Evolutionary conservation across 2,113 vertebrate genomes (phyloP), one percentile per base, ranked within the genome.

Genomic region (Myiozetetes cayanensis): DNA sequence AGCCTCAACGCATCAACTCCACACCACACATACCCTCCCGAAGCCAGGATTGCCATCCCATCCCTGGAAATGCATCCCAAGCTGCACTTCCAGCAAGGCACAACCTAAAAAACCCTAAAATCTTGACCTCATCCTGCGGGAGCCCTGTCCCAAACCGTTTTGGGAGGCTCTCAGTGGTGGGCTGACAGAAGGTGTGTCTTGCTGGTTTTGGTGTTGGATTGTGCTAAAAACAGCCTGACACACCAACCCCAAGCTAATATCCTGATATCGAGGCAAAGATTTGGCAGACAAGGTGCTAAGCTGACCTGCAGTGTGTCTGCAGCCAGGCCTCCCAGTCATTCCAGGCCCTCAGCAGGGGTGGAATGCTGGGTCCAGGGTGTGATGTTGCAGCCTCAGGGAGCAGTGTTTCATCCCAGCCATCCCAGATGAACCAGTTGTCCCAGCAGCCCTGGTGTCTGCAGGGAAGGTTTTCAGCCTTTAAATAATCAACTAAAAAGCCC

Each of bases 361-460:
- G 4, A 5, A 7, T 1, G 0, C 43, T 1, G 17, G 73, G 10
- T 43, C 41, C 20, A 6, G 7, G 2, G 0, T 6, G 46, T 5
- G 41, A 4, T 25, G 14, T 22, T 59, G 53, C 28, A 59, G 46
- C 14, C 0, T 18, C 8, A 6, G 44, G 63, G 78, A 81, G 47
- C 20, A 8, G 53, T 4, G 30, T 63, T 58, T 63, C 5, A 6
- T 39, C 89, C 66, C 6, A 3, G 25, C 22, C 7, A 8, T n/a
- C 47, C 53, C n/a, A 9, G 8, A n/a, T 22, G 12, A 70, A 14
- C 11, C 25, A 0, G 8, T 12, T 8, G 4, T 24, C 72, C 3
- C 10, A 33, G 58, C 35, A 5, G 30, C 27, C 44, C 75, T 77
- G 33, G 66, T 28, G 30, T 33, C 46, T 2, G 30, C 37, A 31